Conservation (phyloP, 2,888 invertebrate species). For the Timema podura region DNA sequence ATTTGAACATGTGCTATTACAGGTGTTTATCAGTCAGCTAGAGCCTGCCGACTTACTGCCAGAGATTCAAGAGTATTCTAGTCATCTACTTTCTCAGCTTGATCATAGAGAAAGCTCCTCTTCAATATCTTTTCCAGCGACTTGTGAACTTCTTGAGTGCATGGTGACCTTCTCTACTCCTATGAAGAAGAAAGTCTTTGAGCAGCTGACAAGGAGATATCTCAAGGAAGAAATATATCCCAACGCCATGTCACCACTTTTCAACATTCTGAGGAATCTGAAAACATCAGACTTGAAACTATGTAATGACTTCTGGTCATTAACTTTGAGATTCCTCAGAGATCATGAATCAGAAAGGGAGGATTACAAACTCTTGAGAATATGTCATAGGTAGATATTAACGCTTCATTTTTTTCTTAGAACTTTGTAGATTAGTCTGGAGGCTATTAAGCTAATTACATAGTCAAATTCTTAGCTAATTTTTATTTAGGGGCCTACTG, state of each 20-base stretch:
- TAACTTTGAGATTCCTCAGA: slow-evolving; percentile 42
- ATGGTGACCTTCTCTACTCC: slow-evolving; percentile 47
- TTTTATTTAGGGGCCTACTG: too few relatives aligned
- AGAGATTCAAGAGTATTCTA: slow-evolving; percentile 45
- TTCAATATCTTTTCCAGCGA: slow-evolving; percentile 33
- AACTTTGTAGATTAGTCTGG: background rate
- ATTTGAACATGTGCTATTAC: slow-evolving; percentile 33
- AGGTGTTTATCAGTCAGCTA: slow-evolving; percentile 49
- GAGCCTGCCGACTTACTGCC: slow-evolving; percentile 50
- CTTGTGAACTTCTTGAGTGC: slow-evolving; percentile 45
- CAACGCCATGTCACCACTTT: slow-evolving; percentile 43
- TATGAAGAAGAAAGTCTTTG: slow-evolving; percentile 44
- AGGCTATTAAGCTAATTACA: too few relatives aligned
- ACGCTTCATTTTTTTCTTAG: background rate
- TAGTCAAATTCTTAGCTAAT: too few relatives aligned
- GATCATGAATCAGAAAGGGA: slow-evolving; percentile 36
- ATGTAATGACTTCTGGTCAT: slow-evolving; percentile 50
- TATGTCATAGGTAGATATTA: slow-evolving; percentile 43
- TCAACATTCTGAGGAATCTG: slow-evolving; percentile 47
- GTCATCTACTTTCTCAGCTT: slow-evolving; percentile 41
- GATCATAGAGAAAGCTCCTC: slow-evolving; percentile 37
- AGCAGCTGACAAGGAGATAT: slow-evolving; percentile 42
- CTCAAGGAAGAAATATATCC: slow-evolving; percentile 25
- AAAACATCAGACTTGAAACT: slow-evolving; percentile 48
- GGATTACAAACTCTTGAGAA: slow-evolving; percentile 41